These are phyloP conservation scores for Tringa solitaria DNA, from an alignment of 2,113 vertebrate species.

Conservation along the genomic window DNA sequence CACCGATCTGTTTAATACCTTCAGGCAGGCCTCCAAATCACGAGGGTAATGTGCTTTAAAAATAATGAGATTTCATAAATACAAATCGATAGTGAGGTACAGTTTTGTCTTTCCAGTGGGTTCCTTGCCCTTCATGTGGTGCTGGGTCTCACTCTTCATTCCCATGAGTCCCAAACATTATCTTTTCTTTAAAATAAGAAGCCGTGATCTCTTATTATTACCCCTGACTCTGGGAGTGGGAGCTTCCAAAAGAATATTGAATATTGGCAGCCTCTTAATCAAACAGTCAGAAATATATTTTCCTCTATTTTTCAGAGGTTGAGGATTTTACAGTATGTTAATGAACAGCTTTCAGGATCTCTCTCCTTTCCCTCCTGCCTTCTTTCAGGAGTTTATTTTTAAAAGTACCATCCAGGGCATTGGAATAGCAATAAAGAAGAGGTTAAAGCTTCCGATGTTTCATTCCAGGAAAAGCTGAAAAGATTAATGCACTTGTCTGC, in stretches of 20 bases:
- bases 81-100: neutral
- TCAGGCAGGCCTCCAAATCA: neutral
- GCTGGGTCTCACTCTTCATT: neutral
- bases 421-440: conserved; percentile 68
- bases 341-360: neutral
- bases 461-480: conserved; percentile 44
- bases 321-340: neutral
- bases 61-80: neutral
- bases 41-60: neutral
- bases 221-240: neutral
- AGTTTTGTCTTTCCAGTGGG: neutral
- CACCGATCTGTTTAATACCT: neutral
- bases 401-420: conserved; percentile 48
- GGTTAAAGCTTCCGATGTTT: conserved; percentile 54
- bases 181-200: neutral
- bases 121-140: neutral
- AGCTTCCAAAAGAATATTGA: neutral
- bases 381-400: conserved; percentile 55
- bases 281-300: neutral
- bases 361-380: neutral
- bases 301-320: neutral
- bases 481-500: conserved; percentile 60
- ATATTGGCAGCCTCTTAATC: neutral
- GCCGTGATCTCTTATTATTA: neutral
- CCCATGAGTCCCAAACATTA: neutral